Percentiles rank a stretch among this genome's conserved stretches.
phyloP scores from a whole-genome alignment of 2,888 invertebrate species.

The Yponomeuta evonymella region DNA sequence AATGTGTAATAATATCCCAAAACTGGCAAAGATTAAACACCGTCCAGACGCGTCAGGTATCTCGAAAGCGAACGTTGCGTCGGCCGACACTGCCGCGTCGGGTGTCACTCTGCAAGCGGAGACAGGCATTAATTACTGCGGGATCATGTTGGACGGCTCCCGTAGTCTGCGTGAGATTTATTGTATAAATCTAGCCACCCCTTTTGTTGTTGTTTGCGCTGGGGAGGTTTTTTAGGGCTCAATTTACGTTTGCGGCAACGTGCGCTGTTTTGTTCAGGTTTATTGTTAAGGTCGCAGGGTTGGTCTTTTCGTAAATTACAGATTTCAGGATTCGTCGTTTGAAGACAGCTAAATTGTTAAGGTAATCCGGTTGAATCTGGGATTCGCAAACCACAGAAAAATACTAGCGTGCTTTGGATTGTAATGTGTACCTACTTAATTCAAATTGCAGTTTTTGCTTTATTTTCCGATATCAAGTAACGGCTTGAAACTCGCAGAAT shows the following conservation, averaged over 20 bases:
- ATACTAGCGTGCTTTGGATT: too few species aligned
- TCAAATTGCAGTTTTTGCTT: neutral
- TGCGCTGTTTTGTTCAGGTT: neutral
- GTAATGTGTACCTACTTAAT: too few species aligned
- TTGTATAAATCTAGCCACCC: slow-evolving; percentile 1
- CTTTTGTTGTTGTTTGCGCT: neutral
- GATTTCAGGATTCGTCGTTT: too few species aligned
- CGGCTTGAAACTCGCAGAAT: neutral
- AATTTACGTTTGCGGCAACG: neutral
- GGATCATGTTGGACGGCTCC: slow-evolving; percentile 41
- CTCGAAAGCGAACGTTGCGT: slow-evolving; percentile 60
- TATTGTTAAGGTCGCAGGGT: neutral
- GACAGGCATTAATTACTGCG: slow-evolving; percentile 59
- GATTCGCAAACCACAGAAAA: too few species aligned
- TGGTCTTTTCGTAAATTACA: neutral
- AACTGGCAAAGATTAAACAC: too few species aligned
- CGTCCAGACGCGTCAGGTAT: slow-evolving; percentile 54
- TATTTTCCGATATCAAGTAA: neutral
- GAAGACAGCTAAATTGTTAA: too few species aligned
- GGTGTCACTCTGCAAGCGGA: slow-evolving; percentile 40
- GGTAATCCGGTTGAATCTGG: too few species aligned
- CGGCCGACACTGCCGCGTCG: slow-evolving; percentile 35
- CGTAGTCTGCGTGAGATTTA: slow-evolving; percentile 3
- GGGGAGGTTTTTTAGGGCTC: neutral
- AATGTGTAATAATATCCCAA: too few species aligned